Evolutionary conservation across 2,113 vertebrate species (phyloP), one percentile per base, ranked within the genome.

Genomic region (Pollimyrus isidori): DNA sequence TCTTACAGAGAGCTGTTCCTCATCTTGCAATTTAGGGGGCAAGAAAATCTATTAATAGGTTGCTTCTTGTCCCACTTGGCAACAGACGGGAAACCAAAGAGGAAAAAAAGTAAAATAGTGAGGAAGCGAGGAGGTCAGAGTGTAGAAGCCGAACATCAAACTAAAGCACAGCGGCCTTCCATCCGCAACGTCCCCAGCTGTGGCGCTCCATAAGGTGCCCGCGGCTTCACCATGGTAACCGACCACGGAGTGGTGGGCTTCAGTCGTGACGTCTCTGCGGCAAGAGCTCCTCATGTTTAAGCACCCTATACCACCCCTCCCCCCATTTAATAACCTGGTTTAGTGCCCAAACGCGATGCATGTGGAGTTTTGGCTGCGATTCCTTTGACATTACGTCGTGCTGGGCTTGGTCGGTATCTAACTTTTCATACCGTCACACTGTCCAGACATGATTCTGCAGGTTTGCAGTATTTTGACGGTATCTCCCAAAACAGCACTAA

Each of bases 1-100:
- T 93, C 91, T 93, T 91, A 92, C 92, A 91, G 92, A 93, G 92
- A 91, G 92, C 93, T 48, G 46, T 90, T 92, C 92, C 89, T 87
- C 88, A 92, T 94, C 93, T 94, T 93, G 91, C 92, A 90, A 23
- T 93, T 94, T 93, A 92, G 92, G 91, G 89, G 53, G 53, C 53
- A 92, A 92, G 89, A 52, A 93, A 76, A 53, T 92, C 90, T 96
- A 96, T 95, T 96, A 95, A 95, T 96, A 96, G 95, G 93, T 94
- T 91, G 91, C 94, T 95, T 95, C 94, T 91, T 96, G 95, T 94
- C 95, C 95, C 94, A 96, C 94, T 96, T 96, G 94, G 95, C 95
- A 95, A 95, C 95, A 95, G 94, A 94, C 95, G 94, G 93, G 48
- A 93, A 95, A 94, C 94, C 92, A 92, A 92, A 94, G 94, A 93